phyloP scores from a whole-genome alignment of 2,797 vertebrate species.

The Emydoidea blandingii region DNA sequence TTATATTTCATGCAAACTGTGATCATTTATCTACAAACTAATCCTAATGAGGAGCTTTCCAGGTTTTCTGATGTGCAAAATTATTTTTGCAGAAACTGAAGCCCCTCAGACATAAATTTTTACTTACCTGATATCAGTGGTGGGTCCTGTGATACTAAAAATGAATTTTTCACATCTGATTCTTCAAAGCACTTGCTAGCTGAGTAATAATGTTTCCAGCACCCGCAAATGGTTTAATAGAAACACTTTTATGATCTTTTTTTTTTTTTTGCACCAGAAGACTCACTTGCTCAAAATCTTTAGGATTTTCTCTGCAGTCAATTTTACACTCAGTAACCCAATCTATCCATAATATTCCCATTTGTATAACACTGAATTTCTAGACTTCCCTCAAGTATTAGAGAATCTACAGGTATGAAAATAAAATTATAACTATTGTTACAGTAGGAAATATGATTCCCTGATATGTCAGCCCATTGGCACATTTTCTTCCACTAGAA shows the following conservation, averaged over 20 bases:
- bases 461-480: background rate
- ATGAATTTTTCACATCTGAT: slow-evolving; percentile 60
- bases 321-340: slow-evolving; percentile 67
- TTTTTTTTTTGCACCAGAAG: background rate
- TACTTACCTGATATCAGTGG: slow-evolving; percentile 46
- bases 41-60: slow-evolving; percentile 66
- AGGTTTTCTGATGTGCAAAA: slow-evolving; percentile 49
- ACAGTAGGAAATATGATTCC: background rate
- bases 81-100: slow-evolving; percentile 48
- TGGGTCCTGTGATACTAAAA: slow-evolving; percentile 55
- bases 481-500: background rate
- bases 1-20: slow-evolving; percentile 61
- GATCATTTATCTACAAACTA: slow-evolving; percentile 56
- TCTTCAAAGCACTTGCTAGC: slow-evolving; percentile 58
- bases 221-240: slow-evolving; percentile 67
- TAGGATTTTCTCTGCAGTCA: slow-evolving; percentile 59
- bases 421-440: background rate
- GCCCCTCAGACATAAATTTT: background rate
- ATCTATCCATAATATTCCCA: slow-evolving; percentile 41
- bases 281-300: slow-evolving; percentile 34
- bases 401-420: slow-evolving; percentile 8
- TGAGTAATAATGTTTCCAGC: slow-evolving; percentile 60
- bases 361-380: slow-evolving; percentile 11
- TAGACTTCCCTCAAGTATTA: background rate
- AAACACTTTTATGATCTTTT: slow-evolving; percentile 52